These are phyloP conservation scores for Dusona sp. DNA, from an alignment of 2,888 invertebrate genomes.

Conservation along the genomic window DNA sequence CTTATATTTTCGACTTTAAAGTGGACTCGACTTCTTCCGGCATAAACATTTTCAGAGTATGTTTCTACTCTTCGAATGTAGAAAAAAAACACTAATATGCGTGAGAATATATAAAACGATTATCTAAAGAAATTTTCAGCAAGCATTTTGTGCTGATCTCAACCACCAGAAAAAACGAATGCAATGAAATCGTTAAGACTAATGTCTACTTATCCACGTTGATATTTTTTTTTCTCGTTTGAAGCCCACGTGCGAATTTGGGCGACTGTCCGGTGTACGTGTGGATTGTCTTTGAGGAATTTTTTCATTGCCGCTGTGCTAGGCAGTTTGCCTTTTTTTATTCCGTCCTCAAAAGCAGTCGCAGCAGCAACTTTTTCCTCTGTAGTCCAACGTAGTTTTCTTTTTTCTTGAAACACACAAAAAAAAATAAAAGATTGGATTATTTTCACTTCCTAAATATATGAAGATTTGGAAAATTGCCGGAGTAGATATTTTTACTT, in stretches of 20 bases:
- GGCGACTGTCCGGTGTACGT: neutral
- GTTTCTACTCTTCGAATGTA: neutral
- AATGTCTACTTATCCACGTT: neutral
- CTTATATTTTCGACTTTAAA: no score
- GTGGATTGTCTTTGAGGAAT: neutral
- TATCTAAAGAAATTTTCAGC: neutral
- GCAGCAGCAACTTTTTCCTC: neutral
- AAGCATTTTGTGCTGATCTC: neutral
- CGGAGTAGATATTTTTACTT: neutral
- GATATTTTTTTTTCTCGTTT: slow-evolving; percentile 7
- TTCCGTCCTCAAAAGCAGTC: neutral
- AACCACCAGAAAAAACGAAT: neutral
- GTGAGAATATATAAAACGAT: neutral
- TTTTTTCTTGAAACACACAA: neutral
- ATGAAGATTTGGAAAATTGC: neutral
- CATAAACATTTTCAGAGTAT: neutral
- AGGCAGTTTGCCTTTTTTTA: neutral
- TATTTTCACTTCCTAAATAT: neutral
- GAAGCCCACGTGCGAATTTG: slow-evolving; percentile 9
- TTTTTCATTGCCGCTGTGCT: slow-evolving; percentile 1
- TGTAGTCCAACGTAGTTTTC: neutral
- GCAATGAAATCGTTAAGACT: neutral
- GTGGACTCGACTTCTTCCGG: no score
- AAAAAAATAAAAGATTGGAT: neutral
- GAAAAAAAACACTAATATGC: neutral